These are phyloP conservation scores for Podargus strigoides DNA, from an alignment of 2,797 vertebrate species.

Conservation along the genomic window DNA sequence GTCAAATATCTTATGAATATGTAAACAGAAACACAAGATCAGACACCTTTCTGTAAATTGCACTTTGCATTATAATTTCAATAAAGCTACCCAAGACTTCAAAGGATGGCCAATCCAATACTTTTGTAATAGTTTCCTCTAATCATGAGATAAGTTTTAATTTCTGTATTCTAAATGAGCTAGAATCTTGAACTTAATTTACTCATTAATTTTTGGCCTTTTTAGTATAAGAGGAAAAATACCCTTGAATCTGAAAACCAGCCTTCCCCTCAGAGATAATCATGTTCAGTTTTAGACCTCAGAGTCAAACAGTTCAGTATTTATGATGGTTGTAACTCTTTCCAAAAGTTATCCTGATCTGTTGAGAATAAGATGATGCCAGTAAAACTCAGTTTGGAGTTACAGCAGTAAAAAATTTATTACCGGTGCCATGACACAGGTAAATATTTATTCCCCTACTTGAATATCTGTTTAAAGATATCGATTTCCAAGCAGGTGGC, in stretches of 20 bases:
- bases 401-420: background rate
- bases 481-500: background rate
- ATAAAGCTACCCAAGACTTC: background rate
- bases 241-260: background rate
- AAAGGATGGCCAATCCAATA: background rate
- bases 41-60: background rate
- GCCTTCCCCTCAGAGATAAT: background rate
- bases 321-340: background rate
- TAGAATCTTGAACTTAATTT: background rate
- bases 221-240: background rate
- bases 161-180: background rate
- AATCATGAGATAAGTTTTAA: background rate
- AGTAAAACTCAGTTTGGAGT: background rate
- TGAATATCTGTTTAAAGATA: background rate
- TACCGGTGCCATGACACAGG: fast-evolving
- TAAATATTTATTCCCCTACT: background rate
- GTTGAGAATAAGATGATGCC: background rate
- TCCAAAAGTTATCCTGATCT: background rate
- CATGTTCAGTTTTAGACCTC: background rate
- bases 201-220: background rate
- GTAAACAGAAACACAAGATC: background rate
- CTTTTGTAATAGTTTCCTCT: background rate
- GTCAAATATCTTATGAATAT: background rate
- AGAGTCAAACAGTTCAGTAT: background rate
- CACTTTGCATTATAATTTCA: background rate